Conservation (phyloP, 1,140 invertebrate species). For the Plodia interpunctella region DNA sequence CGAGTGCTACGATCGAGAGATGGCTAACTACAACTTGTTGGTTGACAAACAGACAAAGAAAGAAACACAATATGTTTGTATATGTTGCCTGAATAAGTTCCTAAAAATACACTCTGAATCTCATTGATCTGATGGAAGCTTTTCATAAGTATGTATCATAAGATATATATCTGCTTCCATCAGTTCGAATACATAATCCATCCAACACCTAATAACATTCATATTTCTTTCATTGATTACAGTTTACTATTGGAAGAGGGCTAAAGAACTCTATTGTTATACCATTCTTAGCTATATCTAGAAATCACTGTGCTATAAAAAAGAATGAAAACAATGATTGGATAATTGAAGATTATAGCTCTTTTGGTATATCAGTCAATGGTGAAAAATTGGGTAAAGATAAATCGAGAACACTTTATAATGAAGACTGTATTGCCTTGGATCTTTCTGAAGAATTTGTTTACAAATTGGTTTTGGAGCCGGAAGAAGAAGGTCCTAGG, state of each 20-base stretch:
- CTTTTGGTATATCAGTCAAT: conserved; percentile 74
- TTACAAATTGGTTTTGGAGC: conserved; percentile 59
- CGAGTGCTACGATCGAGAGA: no score
- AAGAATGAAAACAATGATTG: conserved; percentile 44
- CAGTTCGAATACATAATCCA: no score
- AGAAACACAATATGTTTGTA: no score
- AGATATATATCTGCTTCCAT: no score
- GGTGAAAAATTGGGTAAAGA: conserved; percentile 52
- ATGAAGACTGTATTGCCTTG: conserved; percentile 74
- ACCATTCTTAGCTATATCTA: conserved; percentile 70
- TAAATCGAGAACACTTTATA: conserved; percentile 36
- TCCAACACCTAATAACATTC: background rate
- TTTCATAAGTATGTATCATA: no score
- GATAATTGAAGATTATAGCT: conserved; percentile 70
- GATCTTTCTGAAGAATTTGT: conserved; percentile 64
- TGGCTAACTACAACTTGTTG: no score
- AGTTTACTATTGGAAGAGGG: conserved; percentile 77
- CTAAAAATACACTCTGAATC: no score
- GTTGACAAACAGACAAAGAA: no score
- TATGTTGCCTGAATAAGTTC: no score
- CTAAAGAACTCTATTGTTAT: conserved; percentile 67
- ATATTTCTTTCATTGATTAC: conserved; percentile 24
- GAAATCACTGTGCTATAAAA: conserved; percentile 74
- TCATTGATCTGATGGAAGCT: no score
- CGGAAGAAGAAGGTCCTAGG: conserved; percentile 26